A percentile compares a stretch with the other conserved stretches of the same genome.
These are phyloP conservation scores for Odontesthes bonariensis DNA, from an alignment of 2,113 vertebrate genomes.

Conservation along the genomic window DNA sequence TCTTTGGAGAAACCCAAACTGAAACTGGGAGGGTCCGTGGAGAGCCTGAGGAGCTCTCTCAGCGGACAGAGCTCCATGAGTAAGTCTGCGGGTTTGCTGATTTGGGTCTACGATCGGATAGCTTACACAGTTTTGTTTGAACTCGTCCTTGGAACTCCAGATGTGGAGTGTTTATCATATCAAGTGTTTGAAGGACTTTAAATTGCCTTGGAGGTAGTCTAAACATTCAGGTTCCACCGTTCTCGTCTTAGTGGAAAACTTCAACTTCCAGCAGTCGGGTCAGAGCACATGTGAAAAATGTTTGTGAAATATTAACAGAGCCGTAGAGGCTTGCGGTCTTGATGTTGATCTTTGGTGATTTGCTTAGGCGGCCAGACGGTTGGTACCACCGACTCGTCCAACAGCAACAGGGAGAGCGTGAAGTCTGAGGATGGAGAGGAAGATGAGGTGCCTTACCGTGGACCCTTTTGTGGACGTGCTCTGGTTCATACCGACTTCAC, in stretches of 20 bases:
- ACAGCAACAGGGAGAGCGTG: slow-evolving; percentile 97
- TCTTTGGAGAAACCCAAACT: slow-evolving; percentile 91
- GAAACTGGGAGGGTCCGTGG: slow-evolving; percentile 94
- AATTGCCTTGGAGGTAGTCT: slow-evolving; percentile 1
- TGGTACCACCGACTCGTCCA: slow-evolving; percentile 96
- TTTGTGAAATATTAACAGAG: slow-evolving; percentile 10
- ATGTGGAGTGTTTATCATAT: slow-evolving; percentile 39
- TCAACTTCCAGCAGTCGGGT: slow-evolving; percentile 9
- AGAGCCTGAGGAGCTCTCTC: slow-evolving; percentile 96
- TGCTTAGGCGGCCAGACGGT: slow-evolving; percentile 93
- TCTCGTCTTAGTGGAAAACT: neutral
- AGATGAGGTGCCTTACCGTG: slow-evolving; percentile 93
- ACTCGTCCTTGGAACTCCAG: slow-evolving; percentile 23
- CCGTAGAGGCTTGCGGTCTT: neutral
- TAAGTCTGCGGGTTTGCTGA: slow-evolving; percentile 79
- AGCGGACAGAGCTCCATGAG: slow-evolving; percentile 98
- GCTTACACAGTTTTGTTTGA: slow-evolving; percentile 39
- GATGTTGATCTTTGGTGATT: slow-evolving; percentile 19
- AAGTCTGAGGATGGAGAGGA: slow-evolving; percentile 98
- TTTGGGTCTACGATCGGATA: slow-evolving; percentile 3
- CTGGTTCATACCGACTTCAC: slow-evolving; percentile 96
- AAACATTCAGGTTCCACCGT: slow-evolving; percentile 18
- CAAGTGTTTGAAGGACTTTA: slow-evolving; percentile 15
- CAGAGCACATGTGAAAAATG: slow-evolving; percentile 1
- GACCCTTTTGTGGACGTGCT: slow-evolving; percentile 95